phyloP scores from a whole-genome alignment of 2,113 vertebrate species.

The Stomatorhinus ivindoensis region DNA sequence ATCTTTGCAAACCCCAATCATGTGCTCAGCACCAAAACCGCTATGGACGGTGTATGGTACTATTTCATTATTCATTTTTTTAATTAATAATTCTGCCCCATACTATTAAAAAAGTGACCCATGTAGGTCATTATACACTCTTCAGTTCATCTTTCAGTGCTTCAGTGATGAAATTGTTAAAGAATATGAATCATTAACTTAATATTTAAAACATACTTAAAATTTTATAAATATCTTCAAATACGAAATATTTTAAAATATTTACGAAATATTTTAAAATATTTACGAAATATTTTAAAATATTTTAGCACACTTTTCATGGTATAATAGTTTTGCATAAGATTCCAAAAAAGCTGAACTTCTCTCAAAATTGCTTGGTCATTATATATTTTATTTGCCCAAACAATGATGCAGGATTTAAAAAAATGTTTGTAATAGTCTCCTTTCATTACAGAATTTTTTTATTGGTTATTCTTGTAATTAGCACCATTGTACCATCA shows the following conservation, averaged over 20 bases:
- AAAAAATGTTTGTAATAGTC: background rate
- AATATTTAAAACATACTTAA: slow-evolving; percentile 5
- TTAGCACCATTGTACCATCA: background rate
- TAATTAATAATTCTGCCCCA: background rate
- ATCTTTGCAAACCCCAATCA: background rate
- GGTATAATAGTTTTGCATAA: background rate
- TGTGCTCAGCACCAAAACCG: background rate
- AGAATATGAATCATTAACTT: background rate
- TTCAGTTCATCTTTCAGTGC: background rate
- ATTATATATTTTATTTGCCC: background rate
- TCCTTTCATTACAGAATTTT: background rate
- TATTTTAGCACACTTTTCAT: background rate
- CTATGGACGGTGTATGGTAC: background rate
- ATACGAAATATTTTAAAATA: background rate
- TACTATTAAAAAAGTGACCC: slow-evolving; percentile 2
- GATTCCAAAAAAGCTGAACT: background rate
- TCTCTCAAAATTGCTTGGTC: background rate
- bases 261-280: too few relatives aligned
- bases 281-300: background rate
- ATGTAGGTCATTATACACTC: background rate
- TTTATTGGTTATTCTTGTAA: background rate
- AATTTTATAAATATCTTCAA: slow-evolving; percentile 3
- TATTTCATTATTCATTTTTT: slow-evolving; percentile 3
- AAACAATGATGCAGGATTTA: background rate
- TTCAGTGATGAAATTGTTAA: background rate